phyloP scores from a whole-genome alignment of 2,113 vertebrate species.

The Spea bombifrons region DNA sequence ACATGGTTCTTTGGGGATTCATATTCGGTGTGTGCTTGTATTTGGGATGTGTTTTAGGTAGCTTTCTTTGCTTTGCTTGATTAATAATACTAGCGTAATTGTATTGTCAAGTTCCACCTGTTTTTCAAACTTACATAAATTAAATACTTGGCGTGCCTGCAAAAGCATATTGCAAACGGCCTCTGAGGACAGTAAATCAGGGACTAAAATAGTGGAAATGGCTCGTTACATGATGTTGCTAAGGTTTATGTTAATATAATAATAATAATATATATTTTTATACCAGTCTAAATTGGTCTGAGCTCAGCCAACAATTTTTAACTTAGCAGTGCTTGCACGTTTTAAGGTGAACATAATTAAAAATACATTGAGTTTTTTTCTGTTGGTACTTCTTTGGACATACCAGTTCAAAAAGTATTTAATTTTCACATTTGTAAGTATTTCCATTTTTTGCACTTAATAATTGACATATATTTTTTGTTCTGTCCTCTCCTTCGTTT shows the following conservation, averaged over 20 bases:
- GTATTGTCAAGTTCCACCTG: constrained; percentile 43
- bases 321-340: not conserved
- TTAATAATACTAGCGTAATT: constrained; percentile 43
- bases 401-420: too few species aligned
- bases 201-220: constrained; percentile 27
- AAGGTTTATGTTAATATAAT: constrained; percentile 20
- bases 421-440: too few species aligned
- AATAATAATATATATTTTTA: constrained; percentile 29
- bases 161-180: constrained; percentile 41
- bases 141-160: constrained; percentile 37
- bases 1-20: not conserved
- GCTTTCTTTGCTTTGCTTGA: constrained; percentile 23
- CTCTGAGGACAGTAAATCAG: constrained; percentile 35
- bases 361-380: not conserved
- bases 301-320: not conserved
- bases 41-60: constrained; percentile 18
- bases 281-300: not conserved
- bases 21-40: constrained; percentile 15
- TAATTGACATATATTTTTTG: too few species aligned
- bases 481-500: too few species aligned
- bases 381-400: not conserved
- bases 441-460: too few species aligned
- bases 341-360: not conserved
- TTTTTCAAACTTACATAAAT: constrained; percentile 44
- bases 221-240: constrained; percentile 24